A percentile compares a stretch with the other conserved stretches of the same genome.
Conservation (phyloP, 2,797 vertebrate species). For the Acanthurus lineatus region DNA sequence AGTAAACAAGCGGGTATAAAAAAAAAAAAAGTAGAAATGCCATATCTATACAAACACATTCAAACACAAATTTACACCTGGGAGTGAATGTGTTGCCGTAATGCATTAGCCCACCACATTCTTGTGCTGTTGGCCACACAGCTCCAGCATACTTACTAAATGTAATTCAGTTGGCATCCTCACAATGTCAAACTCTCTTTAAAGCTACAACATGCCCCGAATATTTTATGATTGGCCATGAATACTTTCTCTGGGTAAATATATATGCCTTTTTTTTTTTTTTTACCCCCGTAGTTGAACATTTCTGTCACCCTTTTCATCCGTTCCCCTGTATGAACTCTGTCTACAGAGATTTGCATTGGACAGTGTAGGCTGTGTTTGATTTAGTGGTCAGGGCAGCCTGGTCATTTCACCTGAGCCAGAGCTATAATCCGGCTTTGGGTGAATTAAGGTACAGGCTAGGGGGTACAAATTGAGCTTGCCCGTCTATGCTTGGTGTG, state of each 20-base stretch:
- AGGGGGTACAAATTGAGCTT: constrained; percentile 25
- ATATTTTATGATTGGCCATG: constrained; percentile 39
- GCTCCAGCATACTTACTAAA: constrained; percentile 26
- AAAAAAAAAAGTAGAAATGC: constrained; percentile 41
- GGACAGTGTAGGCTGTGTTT: constrained; percentile 7
- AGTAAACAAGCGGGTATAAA: constrained; percentile 36
- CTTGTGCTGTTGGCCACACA: constrained; percentile 38
- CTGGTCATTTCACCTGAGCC: constrained; percentile 51
- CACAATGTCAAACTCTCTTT: constrained; percentile 53
- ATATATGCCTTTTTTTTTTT: constrained; percentile 6
- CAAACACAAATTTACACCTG: constrained; percentile 37
- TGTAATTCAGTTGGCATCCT: constrained; percentile 42
- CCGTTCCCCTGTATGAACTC: neutral
- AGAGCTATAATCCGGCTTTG: constrained; percentile 47
- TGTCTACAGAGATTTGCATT: neutral
- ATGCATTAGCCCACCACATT: constrained; percentile 33
- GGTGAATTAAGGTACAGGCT: constrained; percentile 41
- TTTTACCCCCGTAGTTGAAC: neutral
- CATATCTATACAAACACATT: constrained; percentile 24
- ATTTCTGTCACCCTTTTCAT: neutral
- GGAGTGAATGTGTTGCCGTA: constrained; percentile 34
- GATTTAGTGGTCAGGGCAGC: constrained; percentile 35
- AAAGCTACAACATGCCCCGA: constrained; percentile 31
- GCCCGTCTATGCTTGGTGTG: neutral
- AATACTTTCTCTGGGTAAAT: constrained; percentile 28